Percentiles rank a stretch among this genome's conserved stretches.
Evolutionary conservation across 2,113 vertebrate species (phyloP).

Genomic region (Bombycilla garrulus): DNA sequence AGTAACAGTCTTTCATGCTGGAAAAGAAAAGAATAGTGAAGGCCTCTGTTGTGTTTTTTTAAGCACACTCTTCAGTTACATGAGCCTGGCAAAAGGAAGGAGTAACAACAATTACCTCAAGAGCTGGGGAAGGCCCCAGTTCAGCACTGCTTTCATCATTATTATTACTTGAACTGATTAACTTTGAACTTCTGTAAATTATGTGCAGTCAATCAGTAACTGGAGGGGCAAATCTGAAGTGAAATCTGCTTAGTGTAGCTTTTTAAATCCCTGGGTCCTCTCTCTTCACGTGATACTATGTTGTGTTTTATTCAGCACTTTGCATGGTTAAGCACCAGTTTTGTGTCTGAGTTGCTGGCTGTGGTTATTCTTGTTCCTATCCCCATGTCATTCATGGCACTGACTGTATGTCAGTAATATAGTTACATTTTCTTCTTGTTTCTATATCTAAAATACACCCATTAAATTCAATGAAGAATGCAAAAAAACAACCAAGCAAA

Average conservation of each 20-base stretch:
- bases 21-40: neutral
- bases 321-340: neutral
- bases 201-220: neutral
- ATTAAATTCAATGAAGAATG: neutral
- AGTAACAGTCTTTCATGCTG: neutral
- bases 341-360: neutral
- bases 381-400: accelerated
- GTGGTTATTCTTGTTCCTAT: neutral
- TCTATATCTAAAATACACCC: neutral
- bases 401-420: neutral
- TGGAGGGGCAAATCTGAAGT: neutral
- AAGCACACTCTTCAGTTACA: neutral
- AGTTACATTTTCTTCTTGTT: neutral
- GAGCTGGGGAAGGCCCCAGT: neutral
- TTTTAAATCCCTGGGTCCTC: neutral
- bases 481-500: neutral
- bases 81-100: neutral
- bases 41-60: neutral
- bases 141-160: neutral
- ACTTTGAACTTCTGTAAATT: neutral
- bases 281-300: neutral
- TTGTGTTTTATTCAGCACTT: neutral
- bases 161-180: neutral
- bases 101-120: neutral
- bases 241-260: neutral